Evolutionary conservation across 2,888 invertebrate species (phyloP).

Genomic region (Onthophagus sagittarius): DNA sequence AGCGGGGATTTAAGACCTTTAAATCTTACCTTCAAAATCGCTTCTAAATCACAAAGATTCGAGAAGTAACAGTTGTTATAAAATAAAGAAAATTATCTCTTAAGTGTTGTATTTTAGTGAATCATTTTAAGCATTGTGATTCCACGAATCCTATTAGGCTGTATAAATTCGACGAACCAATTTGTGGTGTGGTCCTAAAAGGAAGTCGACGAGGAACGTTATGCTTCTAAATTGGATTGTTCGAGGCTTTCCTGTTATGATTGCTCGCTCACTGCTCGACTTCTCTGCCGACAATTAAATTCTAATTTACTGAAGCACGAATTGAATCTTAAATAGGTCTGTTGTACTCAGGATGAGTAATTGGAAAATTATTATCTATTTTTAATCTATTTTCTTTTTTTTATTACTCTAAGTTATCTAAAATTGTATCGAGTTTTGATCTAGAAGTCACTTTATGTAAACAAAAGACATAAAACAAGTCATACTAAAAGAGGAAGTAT

Average conservation of each 20-base stretch:
- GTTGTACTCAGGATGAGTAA: background rate
- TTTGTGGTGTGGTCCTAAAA: conserved; percentile 6
- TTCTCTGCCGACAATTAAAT: background rate
- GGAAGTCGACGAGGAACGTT: conserved; percentile 4
- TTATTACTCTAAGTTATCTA: too few species aligned
- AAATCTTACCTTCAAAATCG: background rate
- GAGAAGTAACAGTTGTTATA: too few species aligned
- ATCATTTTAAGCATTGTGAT: background rate
- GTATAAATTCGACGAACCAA: conserved; percentile 9
- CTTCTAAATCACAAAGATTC: background rate
- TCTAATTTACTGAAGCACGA: background rate
- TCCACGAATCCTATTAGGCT: conserved; percentile 6
- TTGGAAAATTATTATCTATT: background rate
- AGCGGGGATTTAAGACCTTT: background rate
- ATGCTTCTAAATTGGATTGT: background rate
- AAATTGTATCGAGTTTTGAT: too few species aligned
- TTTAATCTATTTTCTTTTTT: background rate
- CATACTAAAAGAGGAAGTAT: background rate
- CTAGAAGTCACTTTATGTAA: too few species aligned
- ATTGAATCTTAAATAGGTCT: background rate
- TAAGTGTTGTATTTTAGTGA: background rate
- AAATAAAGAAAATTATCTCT: too few species aligned
- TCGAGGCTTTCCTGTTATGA: background rate
- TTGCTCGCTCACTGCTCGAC: background rate
- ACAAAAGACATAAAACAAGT: too few species aligned